Evolutionary conservation across 2,113 vertebrate species (phyloP).

Genomic region (Cheilinus undulatus): DNA sequence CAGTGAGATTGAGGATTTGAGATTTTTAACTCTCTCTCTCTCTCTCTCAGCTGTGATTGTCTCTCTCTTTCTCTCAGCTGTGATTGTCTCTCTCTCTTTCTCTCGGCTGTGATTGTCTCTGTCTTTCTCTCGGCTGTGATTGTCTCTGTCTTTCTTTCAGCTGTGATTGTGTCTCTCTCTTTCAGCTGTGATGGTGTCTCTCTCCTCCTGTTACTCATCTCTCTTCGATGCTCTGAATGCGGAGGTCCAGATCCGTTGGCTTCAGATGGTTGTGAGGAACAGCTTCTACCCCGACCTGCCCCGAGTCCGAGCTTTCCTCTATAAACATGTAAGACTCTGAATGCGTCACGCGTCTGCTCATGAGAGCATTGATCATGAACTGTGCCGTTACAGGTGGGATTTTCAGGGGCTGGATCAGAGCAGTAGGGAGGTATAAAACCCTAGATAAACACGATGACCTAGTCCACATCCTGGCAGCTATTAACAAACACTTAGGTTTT

Average conservation of each 20-base stretch:
- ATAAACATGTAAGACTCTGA: slow-evolving; percentile 89
- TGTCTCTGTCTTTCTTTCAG: slow-evolving; percentile 73
- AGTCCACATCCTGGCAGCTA: no score
- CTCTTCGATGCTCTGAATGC: slow-evolving; percentile 94
- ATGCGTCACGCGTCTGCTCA: neutral
- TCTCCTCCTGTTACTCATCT: slow-evolving; percentile 90
- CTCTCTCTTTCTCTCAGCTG: neutral
- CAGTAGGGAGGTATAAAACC: no score
- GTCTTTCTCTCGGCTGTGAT: slow-evolving; percentile 23
- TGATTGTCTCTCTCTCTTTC: neutral
- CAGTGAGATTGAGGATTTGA: no score
- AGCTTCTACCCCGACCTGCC: slow-evolving; percentile 92
- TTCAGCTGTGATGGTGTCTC: slow-evolving; percentile 89
- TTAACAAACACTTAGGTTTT: no score
- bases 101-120: neutral
- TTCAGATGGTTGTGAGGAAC: slow-evolving; percentile 95
- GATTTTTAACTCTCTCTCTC: no score
- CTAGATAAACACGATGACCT: no score
- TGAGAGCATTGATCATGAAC: no score
- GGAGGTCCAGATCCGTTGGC: slow-evolving; percentile 96
- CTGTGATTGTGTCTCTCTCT: slow-evolving; percentile 83
- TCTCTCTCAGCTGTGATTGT: no score
- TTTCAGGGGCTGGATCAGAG: no score
- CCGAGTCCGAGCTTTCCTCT: slow-evolving; percentile 92
- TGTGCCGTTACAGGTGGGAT: no score